Percentiles rank a stretch among this genome's conserved stretches.
These are phyloP conservation scores for Knipowitschia caucasica DNA, from an alignment of 2,797 vertebrate genomes.

Conservation along the genomic window DNA sequence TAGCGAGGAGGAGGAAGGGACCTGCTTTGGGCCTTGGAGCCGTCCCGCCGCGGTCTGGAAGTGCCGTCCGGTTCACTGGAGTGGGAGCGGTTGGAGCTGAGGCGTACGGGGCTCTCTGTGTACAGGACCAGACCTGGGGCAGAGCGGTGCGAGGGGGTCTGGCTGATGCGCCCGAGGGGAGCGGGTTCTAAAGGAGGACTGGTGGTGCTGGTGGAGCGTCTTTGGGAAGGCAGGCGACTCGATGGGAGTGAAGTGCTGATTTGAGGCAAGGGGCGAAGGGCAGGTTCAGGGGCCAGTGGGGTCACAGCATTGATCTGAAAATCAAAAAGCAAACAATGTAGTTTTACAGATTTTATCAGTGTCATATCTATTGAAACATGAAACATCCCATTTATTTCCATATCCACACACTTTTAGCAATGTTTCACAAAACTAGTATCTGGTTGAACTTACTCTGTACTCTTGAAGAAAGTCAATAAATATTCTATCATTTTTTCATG, in stretches of 20 bases:
- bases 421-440: too few relatives aligned
- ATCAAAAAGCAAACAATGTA: too few relatives aligned
- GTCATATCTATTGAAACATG: too few relatives aligned
- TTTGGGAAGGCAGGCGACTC: neutral
- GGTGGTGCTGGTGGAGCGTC: neutral
- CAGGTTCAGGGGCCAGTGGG: constrained; percentile 6
- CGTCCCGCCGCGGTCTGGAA: neutral
- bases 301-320: constrained; percentile 45
- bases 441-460: too few relatives aligned
- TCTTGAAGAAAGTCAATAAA: too few relatives aligned
- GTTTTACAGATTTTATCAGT: too few relatives aligned
- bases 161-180: neutral
- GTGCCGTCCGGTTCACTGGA: neutral
- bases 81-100: neutral
- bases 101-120: neutral
- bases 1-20: constrained; percentile 12
- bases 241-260: neutral
- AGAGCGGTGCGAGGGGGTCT: neutral
- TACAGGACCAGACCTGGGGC: neutral
- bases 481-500: too few relatives aligned
- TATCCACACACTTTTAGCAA: too few relatives aligned
- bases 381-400: too few relatives aligned
- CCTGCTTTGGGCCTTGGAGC: neutral
- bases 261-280: constrained; percentile 7
- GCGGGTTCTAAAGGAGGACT: neutral